Evolutionary conservation across 2,888 invertebrate genomes (phyloP).

Genomic region (Tortricodes alternella): DNA sequence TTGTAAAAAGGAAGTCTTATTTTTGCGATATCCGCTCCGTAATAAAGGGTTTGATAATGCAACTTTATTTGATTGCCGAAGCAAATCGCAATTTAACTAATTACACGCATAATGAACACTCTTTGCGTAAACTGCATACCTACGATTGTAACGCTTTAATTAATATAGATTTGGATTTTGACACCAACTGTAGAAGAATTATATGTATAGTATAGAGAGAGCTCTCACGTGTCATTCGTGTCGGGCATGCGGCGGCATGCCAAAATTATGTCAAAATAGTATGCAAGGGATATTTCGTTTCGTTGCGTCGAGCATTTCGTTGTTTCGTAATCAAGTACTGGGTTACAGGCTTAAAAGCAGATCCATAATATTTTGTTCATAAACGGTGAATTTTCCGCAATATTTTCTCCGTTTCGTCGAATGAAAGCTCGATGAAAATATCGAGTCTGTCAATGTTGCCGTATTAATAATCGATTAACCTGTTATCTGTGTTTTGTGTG

Average conservation of each 20-base stretch:
- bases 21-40: neutral
- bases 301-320: too few relatives aligned
- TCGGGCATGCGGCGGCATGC: too few relatives aligned
- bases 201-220: too few relatives aligned
- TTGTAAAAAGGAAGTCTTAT: neutral
- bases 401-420: slow-evolving; percentile 29
- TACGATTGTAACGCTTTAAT: slow-evolving; percentile 14
- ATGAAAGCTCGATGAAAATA: slow-evolving; percentile 27
- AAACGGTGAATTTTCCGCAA: slow-evolving; percentile 19
- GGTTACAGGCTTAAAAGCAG: neutral
- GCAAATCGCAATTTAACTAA: slow-evolving; percentile 18
- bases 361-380: slow-evolving; percentile 14
- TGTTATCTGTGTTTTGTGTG: slow-evolving; percentile 22
- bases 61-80: slow-evolving; percentile 16
- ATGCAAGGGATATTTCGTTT: too few relatives aligned
- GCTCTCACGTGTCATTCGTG: too few relatives aligned
- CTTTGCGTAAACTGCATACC: slow-evolving; percentile 22
- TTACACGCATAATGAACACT: slow-evolving; percentile 18
- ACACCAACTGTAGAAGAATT: neutral
- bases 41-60: slow-evolving; percentile 16
- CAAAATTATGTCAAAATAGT: too few relatives aligned
- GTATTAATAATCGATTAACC: slow-evolving; percentile 29
- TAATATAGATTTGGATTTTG: slow-evolving; percentile 9
- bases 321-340: too few relatives aligned
- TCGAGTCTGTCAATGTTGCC: slow-evolving; percentile 12